Evolutionary conservation across 2,888 invertebrate genomes (phyloP), one percentile per base, ranked within the genome.

Genomic region (Leucoma salicis): DNA sequence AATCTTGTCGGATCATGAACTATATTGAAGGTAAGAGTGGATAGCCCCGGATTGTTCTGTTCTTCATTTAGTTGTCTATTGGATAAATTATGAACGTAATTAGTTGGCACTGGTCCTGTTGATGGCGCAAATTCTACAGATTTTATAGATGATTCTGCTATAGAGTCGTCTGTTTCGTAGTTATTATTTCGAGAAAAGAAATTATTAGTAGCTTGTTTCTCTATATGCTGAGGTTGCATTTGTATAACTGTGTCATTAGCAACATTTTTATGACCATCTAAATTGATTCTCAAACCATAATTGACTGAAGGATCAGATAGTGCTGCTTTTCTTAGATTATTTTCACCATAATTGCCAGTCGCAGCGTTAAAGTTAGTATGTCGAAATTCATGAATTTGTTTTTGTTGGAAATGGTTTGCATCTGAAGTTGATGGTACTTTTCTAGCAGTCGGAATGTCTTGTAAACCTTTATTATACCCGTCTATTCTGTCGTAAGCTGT

Each of bases 1-100:
- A 51, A 39, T 53, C 74, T 76, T 10, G 75, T 70, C 42, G 67
- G 49, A 51, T 83, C 78, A 47, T 87, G 87, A 15, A 86, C 71
- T 52, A 87, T 70, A 60, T 82, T 80, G 66, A 87, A 87, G 66
- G 79, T 87, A 13, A 86, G 78, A 35, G 82, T 85, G 14, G 87
- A 85, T 49, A 83, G 64, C 64, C 73, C 74, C 46, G 74, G 69
- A 57, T 56, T 70, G 53, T 68, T 70, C 45, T 62, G 68, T 56
- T 65, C 69, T 54, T 76, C 68, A 50, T 61, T 59, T 14, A 46
- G 55, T 43, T 62, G 60, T 58, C 63, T 70, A 41, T 68, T 68
- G 35, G 57, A 52, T 44, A 70, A 63, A 61, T 66, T 71, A 56
- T 76, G 78, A 47, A 80, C 60, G 57, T 74, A 79, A 46, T 74